Evolutionary conservation across 2,888 invertebrate species (phyloP).

Genomic region (Drosophila algonquin): DNA sequence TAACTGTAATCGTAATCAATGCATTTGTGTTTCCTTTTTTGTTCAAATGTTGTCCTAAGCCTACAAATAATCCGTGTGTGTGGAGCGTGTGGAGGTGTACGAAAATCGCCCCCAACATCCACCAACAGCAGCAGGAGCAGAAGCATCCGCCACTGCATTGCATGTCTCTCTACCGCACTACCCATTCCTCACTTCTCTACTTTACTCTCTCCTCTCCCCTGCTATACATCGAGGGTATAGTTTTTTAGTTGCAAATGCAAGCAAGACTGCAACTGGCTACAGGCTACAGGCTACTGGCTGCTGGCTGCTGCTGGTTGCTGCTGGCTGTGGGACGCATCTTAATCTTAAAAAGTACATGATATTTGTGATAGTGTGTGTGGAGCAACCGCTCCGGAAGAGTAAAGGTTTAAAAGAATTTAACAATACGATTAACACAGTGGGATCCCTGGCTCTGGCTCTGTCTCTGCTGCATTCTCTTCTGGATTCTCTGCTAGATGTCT

Average conservation of each 20-base stretch:
- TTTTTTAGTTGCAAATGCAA: no score
- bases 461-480: background rate
- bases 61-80: background rate
- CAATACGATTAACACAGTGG: conserved; percentile 39
- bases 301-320: background rate
- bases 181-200: background rate
- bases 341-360: background rate
- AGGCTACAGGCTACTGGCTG: background rate
- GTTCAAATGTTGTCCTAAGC: conserved; percentile 17
- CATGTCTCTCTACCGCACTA: background rate
- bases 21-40: background rate
- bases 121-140: background rate
- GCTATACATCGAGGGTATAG: background rate
- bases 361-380: background rate
- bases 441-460: conserved; percentile 12
- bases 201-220: background rate
- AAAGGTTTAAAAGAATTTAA: background rate
- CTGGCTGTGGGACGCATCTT: background rate
- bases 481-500: background rate
- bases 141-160: background rate
- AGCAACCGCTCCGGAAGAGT: background rate
- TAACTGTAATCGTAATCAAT: background rate
- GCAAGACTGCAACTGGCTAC: no score
- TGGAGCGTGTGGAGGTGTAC: conserved; percentile 5
- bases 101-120: conserved; percentile 19